Evolutionary conservation across 1,140 invertebrate genomes (phyloP).

Genomic region (Nautilus pompilius): DNA sequence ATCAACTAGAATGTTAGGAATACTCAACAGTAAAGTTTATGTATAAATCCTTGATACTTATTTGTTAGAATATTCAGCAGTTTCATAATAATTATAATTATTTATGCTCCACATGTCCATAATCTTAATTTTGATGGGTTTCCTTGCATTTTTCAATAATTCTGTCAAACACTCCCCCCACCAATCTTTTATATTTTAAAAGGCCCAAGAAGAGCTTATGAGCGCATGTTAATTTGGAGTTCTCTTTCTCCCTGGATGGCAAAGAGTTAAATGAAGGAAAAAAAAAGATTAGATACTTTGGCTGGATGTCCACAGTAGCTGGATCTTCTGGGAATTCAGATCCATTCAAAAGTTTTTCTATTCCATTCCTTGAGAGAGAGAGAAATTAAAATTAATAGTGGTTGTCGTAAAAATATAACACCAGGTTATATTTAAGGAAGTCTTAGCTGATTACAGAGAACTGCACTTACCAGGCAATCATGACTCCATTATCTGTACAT

Average conservation of each 20-base stretch:
- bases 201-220: neutral
- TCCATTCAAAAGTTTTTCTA: constrained; percentile 66
- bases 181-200: neutral
- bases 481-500: constrained; percentile 98
- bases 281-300: constrained; percentile 55
- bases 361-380: constrained; percentile 66
- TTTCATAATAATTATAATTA: too few species aligned
- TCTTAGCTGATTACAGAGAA: neutral
- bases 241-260: too few species aligned
- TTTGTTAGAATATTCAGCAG: too few species aligned
- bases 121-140: neutral
- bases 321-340: constrained; percentile 54
- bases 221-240: neutral
- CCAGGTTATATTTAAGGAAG: neutral
- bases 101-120: neutral
- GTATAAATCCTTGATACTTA: too few species aligned
- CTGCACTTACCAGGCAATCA: constrained; percentile 85
- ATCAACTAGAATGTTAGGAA: too few species aligned
- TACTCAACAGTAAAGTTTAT: too few species aligned
- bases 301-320: constrained; percentile 54
- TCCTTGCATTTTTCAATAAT: neutral
- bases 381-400: constrained; percentile 1
- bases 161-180: too few species aligned
- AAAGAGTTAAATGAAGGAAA: neutral
- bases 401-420: neutral